A percentile compares a stretch with the other conserved stretches of the same genome.
Evolutionary conservation across 2,888 invertebrate genomes (phyloP).

Genomic region (Tipula helvola): DNA sequence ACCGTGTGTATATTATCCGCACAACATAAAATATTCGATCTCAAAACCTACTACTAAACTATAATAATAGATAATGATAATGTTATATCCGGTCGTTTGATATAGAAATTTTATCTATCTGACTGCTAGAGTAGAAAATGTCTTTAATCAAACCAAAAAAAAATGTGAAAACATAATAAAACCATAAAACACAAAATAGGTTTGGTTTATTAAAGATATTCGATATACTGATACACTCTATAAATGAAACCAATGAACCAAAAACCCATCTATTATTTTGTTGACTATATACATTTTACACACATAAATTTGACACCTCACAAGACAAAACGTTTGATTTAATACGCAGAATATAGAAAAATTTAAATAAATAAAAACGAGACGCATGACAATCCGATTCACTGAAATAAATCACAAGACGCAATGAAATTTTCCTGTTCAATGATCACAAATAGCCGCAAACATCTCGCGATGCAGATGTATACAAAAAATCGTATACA

Average conservation of each 20-base stretch:
- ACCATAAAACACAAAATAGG: neutral
- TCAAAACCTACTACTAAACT: neutral
- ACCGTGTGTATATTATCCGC: neutral
- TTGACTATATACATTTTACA: neutral
- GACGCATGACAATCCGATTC: neutral
- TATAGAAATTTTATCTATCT: neutral
- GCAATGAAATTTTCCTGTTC: neutral
- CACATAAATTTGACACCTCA: neutral
- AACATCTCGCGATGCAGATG: neutral
- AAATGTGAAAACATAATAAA: constrained; percentile 4
- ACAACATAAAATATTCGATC: neutral
- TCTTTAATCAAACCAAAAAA: neutral
- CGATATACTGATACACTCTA: neutral
- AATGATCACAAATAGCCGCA: neutral
- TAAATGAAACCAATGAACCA: neutral
- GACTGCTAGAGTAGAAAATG: neutral
- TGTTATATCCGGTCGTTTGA: neutral
- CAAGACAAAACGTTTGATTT: neutral
- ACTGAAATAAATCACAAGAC: neutral
- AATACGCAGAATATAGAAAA: neutral
- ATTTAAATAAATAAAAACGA: neutral
- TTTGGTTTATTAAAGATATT: neutral
- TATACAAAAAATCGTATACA: neutral
- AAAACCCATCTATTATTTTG: neutral
- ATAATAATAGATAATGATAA: neutral